Base-by-base conservation (phyloP, 2,888 invertebrate genomes). In the Tiliacea citrago region DNA sequence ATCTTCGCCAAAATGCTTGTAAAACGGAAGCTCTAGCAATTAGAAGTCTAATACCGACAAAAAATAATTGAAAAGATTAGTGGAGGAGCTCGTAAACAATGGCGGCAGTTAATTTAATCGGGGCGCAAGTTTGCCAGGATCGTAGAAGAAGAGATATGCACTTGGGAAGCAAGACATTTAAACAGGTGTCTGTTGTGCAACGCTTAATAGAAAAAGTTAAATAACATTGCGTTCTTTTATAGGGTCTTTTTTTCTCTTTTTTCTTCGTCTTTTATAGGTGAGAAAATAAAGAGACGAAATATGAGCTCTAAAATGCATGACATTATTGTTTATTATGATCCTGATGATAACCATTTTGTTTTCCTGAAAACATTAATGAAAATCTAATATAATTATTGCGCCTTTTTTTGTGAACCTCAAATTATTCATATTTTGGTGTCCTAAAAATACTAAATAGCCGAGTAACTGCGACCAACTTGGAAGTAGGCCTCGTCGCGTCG, bases 1-100 rank as follows among this genome's bases (percentile, higher is more conserved):
- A 51, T 35, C 45, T 68, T 18, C 13, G 16, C n/a, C 7, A 66
- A 65, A 69, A 53, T 47, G 4, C 35, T 13, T 13, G 21, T 53
- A 21, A 68, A 53, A 51, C 1, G 12, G 24, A 62, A 39, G 7
- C 62, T n/a, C 39, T 18, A 68, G 60, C 61, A 60, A 78, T 72
- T 83, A 66, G 24, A 68, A 55, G 57, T 39, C 1, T 71, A 60
- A 78, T 55, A 61, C n/a, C n/a, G 68, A 39, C 60, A 51, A 68
- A 57, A 69, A 78, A 73, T 79, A 79, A 81, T 79, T 83, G 73
- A 79, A 68, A 79, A 68, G 73, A 81, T 81, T 79, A 78, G 66
- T 42, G 35, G 42, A 35, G 18, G 47, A 21, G 66, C 61, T 68
- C 83, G 73, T 83, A 83, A 72, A 81, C 73, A 83, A 78, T 49